Evolutionary conservation across 2,888 invertebrate genomes (phyloP), one percentile per base, ranked within the genome.

Genomic region (Acholoe squamosa): DNA sequence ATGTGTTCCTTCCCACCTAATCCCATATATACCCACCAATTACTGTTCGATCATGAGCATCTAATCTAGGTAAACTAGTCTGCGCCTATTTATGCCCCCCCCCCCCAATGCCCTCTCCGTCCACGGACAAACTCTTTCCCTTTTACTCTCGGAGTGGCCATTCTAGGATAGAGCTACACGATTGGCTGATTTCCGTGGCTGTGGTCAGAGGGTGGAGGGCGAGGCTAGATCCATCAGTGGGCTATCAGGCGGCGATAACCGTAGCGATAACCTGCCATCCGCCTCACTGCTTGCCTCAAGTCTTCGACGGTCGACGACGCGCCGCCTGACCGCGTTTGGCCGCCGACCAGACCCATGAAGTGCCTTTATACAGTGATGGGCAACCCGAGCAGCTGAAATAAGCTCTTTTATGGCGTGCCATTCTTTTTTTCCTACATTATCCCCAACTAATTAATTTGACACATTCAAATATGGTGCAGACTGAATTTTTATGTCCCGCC

Each of bases 171-270:
- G n/a, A 16, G n/a, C 25, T 71, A 3, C 28, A 0, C 71, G 31
- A 71, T 71, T 71, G 71, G 71, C 25, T 71, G 71, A 71, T 71
- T 71, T 28, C 31, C 71, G 0, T 16, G 25, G 3, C 14, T 22
- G n/a, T 14, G 71, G 28, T n/a, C 7, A 28, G 71, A 28, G 71
- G 25, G 14, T 25, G 71, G 25, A 22, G 71, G 31, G 28, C 5
- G 14, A 7, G 28, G 28, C 71, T 14, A 28, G 25, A 5, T 25
- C 71, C 71, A 71, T 71, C 71, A 71, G 31, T 0, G 14, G 14
- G 28, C 71, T 25, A 71, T 71, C 71, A 71, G 71, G 71, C 71
- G 71, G 28, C 71, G 71, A 28, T 28, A 25, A 71, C 28, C 31
- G n/a, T 25, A 0, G 25, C 71, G 71, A 71, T 71, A 28, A 71